Conservation (phyloP, 1,140 invertebrate genomes). For the Pseudoatta argentina region DNA sequence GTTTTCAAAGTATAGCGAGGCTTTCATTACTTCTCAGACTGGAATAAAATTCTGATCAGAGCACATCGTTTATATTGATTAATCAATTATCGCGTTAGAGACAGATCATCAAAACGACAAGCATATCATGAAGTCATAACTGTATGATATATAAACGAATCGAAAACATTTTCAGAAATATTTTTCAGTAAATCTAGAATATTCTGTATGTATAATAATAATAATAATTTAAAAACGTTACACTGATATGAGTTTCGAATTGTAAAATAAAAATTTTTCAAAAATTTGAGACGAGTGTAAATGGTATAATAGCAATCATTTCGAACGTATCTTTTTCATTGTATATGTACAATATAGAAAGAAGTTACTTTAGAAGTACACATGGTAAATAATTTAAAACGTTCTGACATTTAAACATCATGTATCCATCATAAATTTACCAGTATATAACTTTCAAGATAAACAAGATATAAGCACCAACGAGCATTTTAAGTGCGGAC, state of each 20-base stretch:
- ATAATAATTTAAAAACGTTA: neutral
- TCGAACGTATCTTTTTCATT: neutral
- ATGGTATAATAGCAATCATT: neutral
- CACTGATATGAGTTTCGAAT: neutral
- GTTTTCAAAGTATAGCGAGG: conserved; percentile 32
- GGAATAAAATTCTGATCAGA: conserved; percentile 48
- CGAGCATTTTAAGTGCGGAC: conserved; percentile 7
- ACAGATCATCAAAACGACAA: neutral
- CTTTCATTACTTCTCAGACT: conserved; percentile 58
- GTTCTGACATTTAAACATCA: conserved; percentile 33
- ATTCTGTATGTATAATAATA: neutral
- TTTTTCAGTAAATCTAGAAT: neutral
- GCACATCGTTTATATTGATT: conserved; percentile 57
- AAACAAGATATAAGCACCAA: conserved; percentile 18
- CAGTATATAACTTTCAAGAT: conserved; percentile 58
- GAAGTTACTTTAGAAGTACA: neutral
- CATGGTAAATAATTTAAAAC: neutral
- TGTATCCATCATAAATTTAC: conserved; percentile 6
- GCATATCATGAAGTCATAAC: neutral
- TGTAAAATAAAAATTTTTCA: conserved; percentile 14
- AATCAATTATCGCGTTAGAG: conserved; percentile 18
- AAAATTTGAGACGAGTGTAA: neutral
- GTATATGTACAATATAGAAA: neutral
- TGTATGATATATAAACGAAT: neutral
- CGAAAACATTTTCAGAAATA: conserved; percentile 5